These are phyloP conservation scores for Cranoglanis bouderius DNA, from an alignment of 2,113 vertebrate species.

Conservation along the genomic window DNA sequence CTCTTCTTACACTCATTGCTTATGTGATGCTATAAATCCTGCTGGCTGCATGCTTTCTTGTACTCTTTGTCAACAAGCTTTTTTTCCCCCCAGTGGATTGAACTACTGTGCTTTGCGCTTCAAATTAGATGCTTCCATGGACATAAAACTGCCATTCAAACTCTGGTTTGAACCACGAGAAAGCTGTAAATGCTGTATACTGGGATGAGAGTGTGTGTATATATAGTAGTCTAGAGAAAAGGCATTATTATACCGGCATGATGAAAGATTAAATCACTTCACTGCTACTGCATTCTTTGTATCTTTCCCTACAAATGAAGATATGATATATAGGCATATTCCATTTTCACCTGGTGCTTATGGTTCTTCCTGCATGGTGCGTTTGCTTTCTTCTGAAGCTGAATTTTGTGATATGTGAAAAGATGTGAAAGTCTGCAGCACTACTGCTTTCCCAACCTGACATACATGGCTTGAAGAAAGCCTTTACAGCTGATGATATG, in stretches of 20 bases:
- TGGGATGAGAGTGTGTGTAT: neutral
- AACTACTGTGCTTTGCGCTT: conserved; percentile 32
- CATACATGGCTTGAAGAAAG: neutral
- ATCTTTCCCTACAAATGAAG: conserved; percentile 45
- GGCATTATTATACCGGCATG: conserved; percentile 58
- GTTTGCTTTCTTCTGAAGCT: neutral
- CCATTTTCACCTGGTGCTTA: conserved; percentile 9
- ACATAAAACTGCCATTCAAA: conserved; percentile 55
- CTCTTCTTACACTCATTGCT: neutral
- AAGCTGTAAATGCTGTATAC: neutral
- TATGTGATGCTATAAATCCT: conserved; percentile 11
- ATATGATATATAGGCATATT: conserved; percentile 6
- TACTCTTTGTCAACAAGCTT: conserved; percentile 48
- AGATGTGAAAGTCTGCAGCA: neutral
- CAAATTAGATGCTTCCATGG: conserved; percentile 52
- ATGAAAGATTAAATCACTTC: conserved; percentile 43
- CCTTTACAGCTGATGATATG: neutral
- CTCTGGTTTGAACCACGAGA: conserved; percentile 42
- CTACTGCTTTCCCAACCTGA: conserved; percentile 50
- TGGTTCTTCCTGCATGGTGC: conserved; percentile 19
- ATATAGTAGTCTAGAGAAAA: conserved; percentile 1
- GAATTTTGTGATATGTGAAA: neutral
- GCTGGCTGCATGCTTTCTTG: conserved; percentile 3
- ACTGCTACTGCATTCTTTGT: conserved; percentile 50
- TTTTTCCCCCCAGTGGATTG: conserved; percentile 15